Base-by-base conservation (phyloP, 1,140 invertebrate genomes). In the Atta texana region DNA sequence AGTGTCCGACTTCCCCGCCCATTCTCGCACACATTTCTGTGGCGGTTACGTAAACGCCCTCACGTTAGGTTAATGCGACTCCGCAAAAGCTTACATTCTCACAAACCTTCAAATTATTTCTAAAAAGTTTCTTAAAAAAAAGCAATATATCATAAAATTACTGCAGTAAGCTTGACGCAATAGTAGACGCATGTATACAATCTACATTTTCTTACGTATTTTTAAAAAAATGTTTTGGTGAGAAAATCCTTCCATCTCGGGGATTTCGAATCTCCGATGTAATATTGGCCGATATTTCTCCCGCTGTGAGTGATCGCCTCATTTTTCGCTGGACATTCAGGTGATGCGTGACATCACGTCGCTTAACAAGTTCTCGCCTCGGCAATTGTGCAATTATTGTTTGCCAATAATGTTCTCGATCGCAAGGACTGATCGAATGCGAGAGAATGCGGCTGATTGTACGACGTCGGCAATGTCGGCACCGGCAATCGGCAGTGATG, bases 41-140 rank as follows among this genome's bases (percentile, higher is more conserved):
- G 51, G 34, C 21, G 55, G 53, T 82, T 82, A 82, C 55, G 68
- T 74, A 82, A 82, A 82, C 68, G 53, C 78, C 68, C 51, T 74
- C 34, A 28, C 21, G 39, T 12, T 10, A 18, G 4, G 16, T 64
- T 49, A 28, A 63, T 49, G 57, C 16, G 75, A 49, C 8, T 31
- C 28, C 31, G 18, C 44, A n/a, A 31, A 6, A 49, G n/a, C 53
- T 76, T 44, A 5, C 34, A 28, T 39, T 24, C 63, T 1, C 5
- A 63, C 8, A 63, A 63, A 63, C 18, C 16, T 64, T 28, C 16
- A 16, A 39, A 53, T 7, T 34, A 75, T 44, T 49, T 16, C 0
- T 31, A 16, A 59, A 39, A 49, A n/a, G 8, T 44, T 10, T 57
- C 7, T 21, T 10, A 18, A 51, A 34, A 57, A 49, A 49, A 8